Percentiles rank a stretch among this genome's conserved stretches.
Evolutionary conservation across 92 coral and sea anemone genomes (phyloP).

Genomic region (Phenganax marumi): DNA sequence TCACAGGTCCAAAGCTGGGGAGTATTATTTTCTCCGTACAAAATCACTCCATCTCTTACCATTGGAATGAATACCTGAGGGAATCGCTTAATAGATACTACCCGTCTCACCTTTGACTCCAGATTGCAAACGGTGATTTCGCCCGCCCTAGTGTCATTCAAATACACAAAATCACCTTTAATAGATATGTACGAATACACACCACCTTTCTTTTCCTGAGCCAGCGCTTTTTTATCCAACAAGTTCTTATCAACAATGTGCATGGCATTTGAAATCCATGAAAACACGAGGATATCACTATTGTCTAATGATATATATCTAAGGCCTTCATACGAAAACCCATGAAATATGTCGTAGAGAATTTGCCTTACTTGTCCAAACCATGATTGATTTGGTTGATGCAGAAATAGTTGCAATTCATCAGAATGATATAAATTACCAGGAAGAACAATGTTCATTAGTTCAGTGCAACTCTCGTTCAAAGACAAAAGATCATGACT

Average conservation of each 20-base stretch:
- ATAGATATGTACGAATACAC: not conserved
- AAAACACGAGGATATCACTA: not conserved
- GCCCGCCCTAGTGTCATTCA: not conserved
- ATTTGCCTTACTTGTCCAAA: not conserved
- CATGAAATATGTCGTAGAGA: not conserved
- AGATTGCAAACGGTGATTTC: not conserved
- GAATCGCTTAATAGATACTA: too few relatives aligned
- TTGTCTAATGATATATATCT: not conserved
- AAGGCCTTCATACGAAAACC: not conserved
- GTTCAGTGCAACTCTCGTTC: not conserved
- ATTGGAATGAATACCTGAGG: not conserved
- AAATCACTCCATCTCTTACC: constrained; percentile 23
- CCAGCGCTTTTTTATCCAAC: not conserved
- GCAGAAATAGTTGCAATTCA: not conserved
- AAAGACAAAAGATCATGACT: not conserved
- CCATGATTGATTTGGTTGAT: not conserved
- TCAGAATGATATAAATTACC: not conserved
- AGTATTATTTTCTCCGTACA: not conserved
- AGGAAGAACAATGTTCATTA: not conserved
- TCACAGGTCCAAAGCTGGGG: constrained; percentile 44
- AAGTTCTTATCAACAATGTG: not conserved
- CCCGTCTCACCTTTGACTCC: too few relatives aligned
- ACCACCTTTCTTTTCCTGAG: not conserved
- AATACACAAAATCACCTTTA: not conserved
- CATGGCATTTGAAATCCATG: not conserved